Conservation (phyloP, 2,888 invertebrate genomes). For the Drosophila helvetica region DNA sequence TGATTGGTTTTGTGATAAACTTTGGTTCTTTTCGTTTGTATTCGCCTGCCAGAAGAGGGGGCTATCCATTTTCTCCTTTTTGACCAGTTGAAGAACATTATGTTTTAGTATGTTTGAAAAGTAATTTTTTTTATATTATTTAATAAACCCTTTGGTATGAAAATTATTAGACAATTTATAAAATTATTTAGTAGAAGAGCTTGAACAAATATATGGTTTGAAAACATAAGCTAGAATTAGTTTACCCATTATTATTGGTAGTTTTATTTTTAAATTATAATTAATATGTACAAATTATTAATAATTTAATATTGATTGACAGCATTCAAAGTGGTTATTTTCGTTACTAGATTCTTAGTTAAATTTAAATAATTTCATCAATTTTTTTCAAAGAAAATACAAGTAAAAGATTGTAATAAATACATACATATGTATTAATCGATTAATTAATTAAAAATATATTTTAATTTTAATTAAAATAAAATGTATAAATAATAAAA, state of each 20-base stretch:
- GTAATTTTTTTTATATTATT: constrained; percentile 86
- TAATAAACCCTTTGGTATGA: constrained; percentile 85
- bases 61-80: no score
- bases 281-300: no score
- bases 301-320: no score
- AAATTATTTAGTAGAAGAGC: constrained; percentile 86
- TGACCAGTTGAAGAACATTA: constrained; percentile 88
- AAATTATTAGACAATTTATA: constrained; percentile 85
- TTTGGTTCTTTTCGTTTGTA: not conserved
- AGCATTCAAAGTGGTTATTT: no score
- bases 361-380: not conserved
- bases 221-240: constrained; percentile 87
- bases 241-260: constrained; percentile 51
- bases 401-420: no score
- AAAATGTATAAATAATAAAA: no score
- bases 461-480: not conserved
- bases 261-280: no score
- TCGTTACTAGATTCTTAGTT: no score
- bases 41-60: no score
- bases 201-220: constrained; percentile 88
- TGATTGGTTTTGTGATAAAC: not conserved
- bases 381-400: no score
- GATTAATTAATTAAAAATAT: not conserved
- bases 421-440: no score
- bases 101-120: constrained; percentile 83